These are phyloP conservation scores for Thera britannica DNA, from an alignment of 2,888 invertebrate species.

Conservation along the genomic window DNA sequence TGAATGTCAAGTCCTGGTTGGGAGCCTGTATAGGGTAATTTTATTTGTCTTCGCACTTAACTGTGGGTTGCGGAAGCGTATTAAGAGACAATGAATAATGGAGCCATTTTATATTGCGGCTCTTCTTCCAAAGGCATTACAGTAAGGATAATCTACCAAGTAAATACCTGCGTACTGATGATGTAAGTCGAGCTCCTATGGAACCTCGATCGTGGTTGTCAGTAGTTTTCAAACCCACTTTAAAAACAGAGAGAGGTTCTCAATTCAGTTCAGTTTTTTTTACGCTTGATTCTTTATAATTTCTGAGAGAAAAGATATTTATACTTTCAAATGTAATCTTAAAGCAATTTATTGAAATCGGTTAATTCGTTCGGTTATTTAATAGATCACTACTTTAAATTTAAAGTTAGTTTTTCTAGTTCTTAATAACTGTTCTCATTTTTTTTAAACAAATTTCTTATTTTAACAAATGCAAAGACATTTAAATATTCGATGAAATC, in stretches of 20 bases:
- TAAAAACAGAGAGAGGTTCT: too few relatives aligned
- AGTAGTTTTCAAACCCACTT: neutral
- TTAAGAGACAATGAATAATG: conserved; percentile 23
- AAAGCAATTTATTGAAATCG: too few relatives aligned
- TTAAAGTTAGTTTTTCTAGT: too few relatives aligned
- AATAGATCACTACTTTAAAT: too few relatives aligned
- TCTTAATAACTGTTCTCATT: too few relatives aligned
- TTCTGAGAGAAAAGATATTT: too few relatives aligned
- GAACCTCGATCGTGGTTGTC: neutral
- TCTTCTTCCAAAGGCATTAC: neutral
- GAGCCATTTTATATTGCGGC: conserved; percentile 12
- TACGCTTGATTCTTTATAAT: too few relatives aligned
- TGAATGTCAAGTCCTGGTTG: conserved; percentile 35
- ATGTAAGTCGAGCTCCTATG: neutral
- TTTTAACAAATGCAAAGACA: too few relatives aligned
- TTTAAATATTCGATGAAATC: conserved; percentile 4
- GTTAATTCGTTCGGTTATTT: too few relatives aligned
- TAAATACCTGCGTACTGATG: neutral
- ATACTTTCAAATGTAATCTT: too few relatives aligned
- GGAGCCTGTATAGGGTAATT: conserved; percentile 34
- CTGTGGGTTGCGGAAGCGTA: conserved; percentile 21
- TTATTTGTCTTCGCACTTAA: conserved; percentile 31
- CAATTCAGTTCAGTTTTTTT: too few relatives aligned
- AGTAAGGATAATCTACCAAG: conserved; percentile 3
- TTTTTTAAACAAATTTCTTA: too few relatives aligned